A percentile compares a stretch with the other conserved stretches of the same genome.
Conservation (phyloP, 2,113 vertebrate species). For the Elanus axillaris region DNA sequence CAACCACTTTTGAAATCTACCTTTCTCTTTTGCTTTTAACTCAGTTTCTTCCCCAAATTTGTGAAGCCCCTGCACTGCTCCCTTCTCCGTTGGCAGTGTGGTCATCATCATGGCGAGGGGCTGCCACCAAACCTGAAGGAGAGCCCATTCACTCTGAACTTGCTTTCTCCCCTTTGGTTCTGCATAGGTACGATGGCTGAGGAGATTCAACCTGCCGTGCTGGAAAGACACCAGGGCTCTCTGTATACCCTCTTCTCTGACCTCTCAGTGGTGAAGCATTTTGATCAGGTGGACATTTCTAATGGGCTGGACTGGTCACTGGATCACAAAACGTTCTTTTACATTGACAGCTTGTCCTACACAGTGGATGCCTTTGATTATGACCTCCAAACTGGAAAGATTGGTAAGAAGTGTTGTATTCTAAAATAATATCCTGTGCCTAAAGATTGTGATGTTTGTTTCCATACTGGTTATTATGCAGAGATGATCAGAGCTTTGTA, state of each 20-base stretch:
- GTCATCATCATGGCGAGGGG: not conserved
- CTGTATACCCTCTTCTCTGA: conserved; percentile 76
- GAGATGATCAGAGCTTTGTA: not conserved
- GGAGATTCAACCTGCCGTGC: conserved; percentile 74
- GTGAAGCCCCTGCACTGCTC: not conserved
- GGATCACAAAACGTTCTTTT: conserved; percentile 87
- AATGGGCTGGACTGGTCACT: conserved; percentile 94
- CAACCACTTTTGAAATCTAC: not conserved
- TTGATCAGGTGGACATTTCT: conserved; percentile 88
- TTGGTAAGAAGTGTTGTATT: conserved; percentile 68
- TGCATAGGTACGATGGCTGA: conserved; percentile 82
- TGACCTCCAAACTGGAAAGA: conserved; percentile 78
- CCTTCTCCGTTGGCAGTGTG: fast-evolving
- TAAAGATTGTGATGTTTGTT: not conserved
- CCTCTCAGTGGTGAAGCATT: conserved; percentile 78
- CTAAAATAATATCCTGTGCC: not conserved
- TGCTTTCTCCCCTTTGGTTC: not conserved
- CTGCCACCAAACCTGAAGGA: not conserved
- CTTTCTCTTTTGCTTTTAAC: not conserved
- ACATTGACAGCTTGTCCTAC: conserved; percentile 89
- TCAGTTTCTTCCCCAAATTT: not conserved
- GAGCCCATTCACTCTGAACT: not conserved
- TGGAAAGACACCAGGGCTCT: conserved; percentile 80
- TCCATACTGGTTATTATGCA: not conserved
- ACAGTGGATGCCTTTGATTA: conserved; percentile 91